Conservation (phyloP, 2,888 invertebrate species). For the Stenotaenia linearis region DNA sequence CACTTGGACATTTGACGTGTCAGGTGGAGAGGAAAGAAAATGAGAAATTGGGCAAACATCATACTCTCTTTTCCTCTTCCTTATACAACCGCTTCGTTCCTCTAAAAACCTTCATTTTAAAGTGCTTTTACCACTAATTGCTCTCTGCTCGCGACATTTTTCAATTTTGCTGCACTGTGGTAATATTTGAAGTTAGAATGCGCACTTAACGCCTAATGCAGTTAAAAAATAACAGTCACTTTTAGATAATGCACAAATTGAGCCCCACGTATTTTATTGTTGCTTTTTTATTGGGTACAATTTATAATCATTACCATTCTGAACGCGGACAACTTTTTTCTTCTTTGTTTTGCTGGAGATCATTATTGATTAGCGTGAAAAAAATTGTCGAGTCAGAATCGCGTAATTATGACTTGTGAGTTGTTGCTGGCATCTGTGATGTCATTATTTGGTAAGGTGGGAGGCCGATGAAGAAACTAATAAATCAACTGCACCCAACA, state of each 20-base stretch:
- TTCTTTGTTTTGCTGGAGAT: neutral
- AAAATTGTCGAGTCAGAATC: conserved; percentile 7
- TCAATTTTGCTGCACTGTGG: neutral
- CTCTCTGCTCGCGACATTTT: neutral
- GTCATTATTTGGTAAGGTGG: conserved; percentile 1
- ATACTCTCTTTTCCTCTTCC: neutral
- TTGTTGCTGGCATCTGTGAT: conserved; percentile 13
- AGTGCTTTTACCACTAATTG: conserved; percentile 2
- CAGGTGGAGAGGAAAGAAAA: neutral
- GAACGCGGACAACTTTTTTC: neutral
- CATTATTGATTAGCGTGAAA: conserved; percentile 8
- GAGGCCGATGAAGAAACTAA: conserved; percentile 13
- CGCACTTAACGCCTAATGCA: neutral
- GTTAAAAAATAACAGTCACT: neutral
- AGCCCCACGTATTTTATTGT: too few species aligned
- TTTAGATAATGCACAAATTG: neutral
- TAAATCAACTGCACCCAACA: conserved; percentile 11
- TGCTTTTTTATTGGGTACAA: neutral
- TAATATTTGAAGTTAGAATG: neutral
- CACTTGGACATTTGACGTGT: conserved; percentile 4
- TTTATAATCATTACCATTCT: neutral
- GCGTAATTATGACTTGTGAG: conserved; percentile 13
- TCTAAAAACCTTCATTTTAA: neutral
- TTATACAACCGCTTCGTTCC: neutral
- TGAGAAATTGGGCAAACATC: neutral